phyloP scores from a whole-genome alignment of 2,888 invertebrate genomes.

The Timema podura region DNA sequence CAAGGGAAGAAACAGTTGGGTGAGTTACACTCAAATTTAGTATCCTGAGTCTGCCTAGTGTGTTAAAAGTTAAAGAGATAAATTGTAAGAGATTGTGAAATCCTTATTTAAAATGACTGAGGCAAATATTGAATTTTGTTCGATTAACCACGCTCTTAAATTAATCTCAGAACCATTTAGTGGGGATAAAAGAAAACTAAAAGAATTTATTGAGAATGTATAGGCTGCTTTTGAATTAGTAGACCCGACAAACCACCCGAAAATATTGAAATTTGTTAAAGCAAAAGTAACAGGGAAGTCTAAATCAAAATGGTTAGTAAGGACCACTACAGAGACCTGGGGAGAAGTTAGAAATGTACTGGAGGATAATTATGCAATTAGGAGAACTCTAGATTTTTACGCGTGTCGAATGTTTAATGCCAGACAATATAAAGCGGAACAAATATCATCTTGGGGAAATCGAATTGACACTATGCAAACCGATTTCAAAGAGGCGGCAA shows the following conservation, averaged over 20 bases:
- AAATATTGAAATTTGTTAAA: background rate
- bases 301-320: background rate
- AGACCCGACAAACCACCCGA: background rate
- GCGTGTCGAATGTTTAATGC: slow-evolving; percentile 4
- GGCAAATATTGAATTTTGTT: too few species aligned
- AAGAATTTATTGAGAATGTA: background rate
- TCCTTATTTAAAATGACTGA: too few species aligned
- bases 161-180: too few species aligned
- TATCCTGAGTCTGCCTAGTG: too few species aligned
- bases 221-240: background rate
- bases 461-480: background rate
- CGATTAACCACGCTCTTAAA: too few species aligned
- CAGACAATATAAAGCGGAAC: background rate
- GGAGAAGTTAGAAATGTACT: background rate
- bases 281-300: background rate
- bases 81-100: too few species aligned
- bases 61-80: too few species aligned
- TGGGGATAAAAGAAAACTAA: background rate
- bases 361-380: background rate
- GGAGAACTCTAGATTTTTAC: background rate
- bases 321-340: background rate
- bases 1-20: too few species aligned
- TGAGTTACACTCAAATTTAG: too few species aligned
- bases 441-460: background rate
- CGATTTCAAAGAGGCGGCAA: background rate